phyloP scores from a whole-genome alignment of 2,888 invertebrate genomes.

The Sylvicola cinctus region DNA sequence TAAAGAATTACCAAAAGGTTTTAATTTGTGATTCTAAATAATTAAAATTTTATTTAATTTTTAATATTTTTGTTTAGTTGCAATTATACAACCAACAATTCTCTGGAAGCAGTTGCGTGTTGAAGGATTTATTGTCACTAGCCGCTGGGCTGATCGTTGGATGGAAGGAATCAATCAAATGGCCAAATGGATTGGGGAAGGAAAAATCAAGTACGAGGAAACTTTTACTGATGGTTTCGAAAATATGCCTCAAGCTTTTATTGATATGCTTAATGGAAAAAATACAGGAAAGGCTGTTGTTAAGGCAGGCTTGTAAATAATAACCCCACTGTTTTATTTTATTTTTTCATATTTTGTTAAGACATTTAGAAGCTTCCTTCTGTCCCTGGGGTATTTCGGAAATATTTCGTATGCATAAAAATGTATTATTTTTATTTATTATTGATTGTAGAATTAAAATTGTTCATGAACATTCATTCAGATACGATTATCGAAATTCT shows the following conservation, averaged over 20 bases:
- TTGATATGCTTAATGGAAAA: slow-evolving; percentile 38
- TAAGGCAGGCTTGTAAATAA: too few species aligned
- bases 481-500: too few species aligned
- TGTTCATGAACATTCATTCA: too few species aligned
- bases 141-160: slow-evolving; percentile 36
- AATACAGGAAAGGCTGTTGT: slow-evolving; percentile 53
- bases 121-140: slow-evolving; percentile 29
- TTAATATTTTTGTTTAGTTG: slow-evolving; percentile 1
- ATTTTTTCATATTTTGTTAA: too few species aligned
- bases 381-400: too few species aligned
- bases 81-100: slow-evolving; percentile 30
- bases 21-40: too few species aligned
- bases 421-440: too few species aligned
- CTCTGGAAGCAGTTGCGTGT: slow-evolving; percentile 35
- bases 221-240: slow-evolving; percentile 51
- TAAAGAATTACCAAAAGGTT: neutral
- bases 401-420: too few species aligned
- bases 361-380: too few species aligned
- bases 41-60: too few species aligned
- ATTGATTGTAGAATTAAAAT: too few species aligned
- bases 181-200: slow-evolving; percentile 40
- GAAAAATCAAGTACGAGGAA: slow-evolving; percentile 47
- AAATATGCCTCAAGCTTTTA: slow-evolving; percentile 47
- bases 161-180: slow-evolving; percentile 40
- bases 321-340: too few species aligned